These are phyloP conservation scores for Clanis bilineata DNA, from an alignment of 2,888 invertebrate genomes.

Conservation along the genomic window DNA sequence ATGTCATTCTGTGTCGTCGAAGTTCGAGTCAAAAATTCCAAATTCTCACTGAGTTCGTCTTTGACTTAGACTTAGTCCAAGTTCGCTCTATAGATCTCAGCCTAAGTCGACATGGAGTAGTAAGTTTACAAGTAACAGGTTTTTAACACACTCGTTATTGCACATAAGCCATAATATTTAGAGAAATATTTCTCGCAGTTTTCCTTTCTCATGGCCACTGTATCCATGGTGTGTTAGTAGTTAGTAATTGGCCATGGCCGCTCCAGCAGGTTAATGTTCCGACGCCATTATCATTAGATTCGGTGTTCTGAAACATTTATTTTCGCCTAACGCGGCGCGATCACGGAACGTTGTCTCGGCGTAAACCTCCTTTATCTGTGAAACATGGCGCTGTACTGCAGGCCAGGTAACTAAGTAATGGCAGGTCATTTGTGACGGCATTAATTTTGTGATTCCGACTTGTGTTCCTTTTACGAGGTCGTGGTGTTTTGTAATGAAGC, in stretches of 20 bases:
- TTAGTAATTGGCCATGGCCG: slow-evolving; percentile 24
- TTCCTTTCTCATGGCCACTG: not conserved
- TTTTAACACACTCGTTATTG: no score
- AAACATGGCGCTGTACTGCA: slow-evolving; percentile 6
- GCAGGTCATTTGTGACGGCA: not conserved
- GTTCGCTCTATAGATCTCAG: no score
- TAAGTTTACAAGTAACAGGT: no score
- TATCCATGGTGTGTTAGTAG: slow-evolving; percentile 31
- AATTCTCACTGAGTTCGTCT: no score
- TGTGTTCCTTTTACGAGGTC: not conserved
- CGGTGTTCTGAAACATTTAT: slow-evolving; percentile 42
- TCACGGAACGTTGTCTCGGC: slow-evolving; percentile 31
- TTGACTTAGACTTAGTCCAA: no score
- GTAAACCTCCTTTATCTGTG: slow-evolving; percentile 14
- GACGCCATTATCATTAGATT: slow-evolving; percentile 43
- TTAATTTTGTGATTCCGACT: not conserved
- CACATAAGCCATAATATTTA: no score
- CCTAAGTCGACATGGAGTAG: no score
- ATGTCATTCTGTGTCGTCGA: no score
- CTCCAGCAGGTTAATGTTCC: slow-evolving; percentile 46
- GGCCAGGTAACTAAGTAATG: slow-evolving; percentile 5
- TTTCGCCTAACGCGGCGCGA: slow-evolving; percentile 33
- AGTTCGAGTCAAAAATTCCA: no score
- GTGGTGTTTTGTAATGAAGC: not conserved
- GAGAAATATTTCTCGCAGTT: not conserved